Base-by-base conservation (phyloP, 2,888 invertebrate genomes). In the Caenorhabditis sulstoni region DNA sequence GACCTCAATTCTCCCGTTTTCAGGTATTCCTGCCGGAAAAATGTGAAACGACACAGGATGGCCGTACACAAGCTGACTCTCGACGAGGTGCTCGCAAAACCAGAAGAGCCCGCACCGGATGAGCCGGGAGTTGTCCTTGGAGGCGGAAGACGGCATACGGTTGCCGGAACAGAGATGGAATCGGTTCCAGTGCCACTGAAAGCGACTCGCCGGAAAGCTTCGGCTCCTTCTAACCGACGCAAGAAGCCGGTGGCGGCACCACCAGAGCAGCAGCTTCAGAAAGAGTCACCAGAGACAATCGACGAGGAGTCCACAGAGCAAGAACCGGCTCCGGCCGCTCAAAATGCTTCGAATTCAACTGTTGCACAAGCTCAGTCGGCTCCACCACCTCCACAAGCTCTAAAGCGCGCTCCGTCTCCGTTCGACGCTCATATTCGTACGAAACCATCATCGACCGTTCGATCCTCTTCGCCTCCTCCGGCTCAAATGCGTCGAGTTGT, bases 21-120 rank as follows among this genome's bases (percentile, higher is more conserved):
- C 55, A 85, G 85, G 0, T 87, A 85, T 66, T 86, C 86, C 5
- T 87, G 88, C 50, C 85, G 88, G 11, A 88, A 88, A 64, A 88
- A 88, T 64, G 87, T 88, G 20, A 87, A 87, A 52, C 77, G 88
- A 4, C 88, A 88, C 45, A 82, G 87, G 14, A 81, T 85, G 82
- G 85, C 87, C 9, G 84, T 87, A 20, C 88, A 88, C 71, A 87
- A 87, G 71, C 52, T 87, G 44, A 74, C 85, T 4, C 57, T 81
- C 1, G 83, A 87, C 8, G 85, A 86, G 22, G 71, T 85, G 14
- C 29, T 58, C 9, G 73, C 73, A 0, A 73, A 58, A 9, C 66
- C 74, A 8, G 68, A 78, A 16, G 68, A 64, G 5, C 82, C 82
- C 3, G 82, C 79, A 0, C 65, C 68, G 2, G 71, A 61, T 0